Base-by-base conservation (phyloP, 2,888 invertebrate genomes). In the Nemotelus pantherinus region DNA sequence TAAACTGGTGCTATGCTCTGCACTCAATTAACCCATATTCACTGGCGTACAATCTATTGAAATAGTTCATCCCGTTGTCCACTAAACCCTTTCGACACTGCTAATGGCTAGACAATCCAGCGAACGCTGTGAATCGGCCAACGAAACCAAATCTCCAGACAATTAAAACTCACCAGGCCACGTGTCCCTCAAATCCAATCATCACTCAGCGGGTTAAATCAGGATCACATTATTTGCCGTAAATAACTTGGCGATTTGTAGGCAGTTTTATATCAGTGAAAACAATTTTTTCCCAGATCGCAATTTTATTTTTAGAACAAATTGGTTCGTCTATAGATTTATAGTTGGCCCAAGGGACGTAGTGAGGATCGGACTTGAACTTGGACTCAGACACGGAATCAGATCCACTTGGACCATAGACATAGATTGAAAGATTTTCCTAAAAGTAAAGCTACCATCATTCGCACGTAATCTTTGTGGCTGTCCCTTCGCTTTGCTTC, bases 241-340 rank as follows among this genome's bases (percentile, higher is more conserved):
- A 74, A 45, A 74, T 48, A 60, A 74, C 60, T 60, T 74, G 41
- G 60, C 74, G 60, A 74, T 74, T 74, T 74, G 74, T 60, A 74
- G 48, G 74, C 63, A 74, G 60, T 74, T 74, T 63, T 6, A 60
- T 60, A 47, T 41, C 9, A 47, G 70, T 10, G 47, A 74, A 72
- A 74, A 74, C 60, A 74, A 60, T 74, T 74, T 74, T 74, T 74
- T 60, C 63, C 60, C 60, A 74, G 74, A 47, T 74, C 48, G 47
- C 48, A 50, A 63, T 63, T 79, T 77, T 79, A 79, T 79, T 79
- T 79, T 79, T 79, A 79, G 79, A 77, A 77, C 75, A 79, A 79
- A 79, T 79, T 79, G 79, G 79, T 79, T 77, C 74, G 74, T 65
- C 77, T 77, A 77, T 79, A 77, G 77, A 79, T 79, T 79, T 79